Evolutionary conservation across 2,113 vertebrate species (phyloP), one percentile per base, ranked within the genome.

Genomic region (Chionomys nivalis): DNA sequence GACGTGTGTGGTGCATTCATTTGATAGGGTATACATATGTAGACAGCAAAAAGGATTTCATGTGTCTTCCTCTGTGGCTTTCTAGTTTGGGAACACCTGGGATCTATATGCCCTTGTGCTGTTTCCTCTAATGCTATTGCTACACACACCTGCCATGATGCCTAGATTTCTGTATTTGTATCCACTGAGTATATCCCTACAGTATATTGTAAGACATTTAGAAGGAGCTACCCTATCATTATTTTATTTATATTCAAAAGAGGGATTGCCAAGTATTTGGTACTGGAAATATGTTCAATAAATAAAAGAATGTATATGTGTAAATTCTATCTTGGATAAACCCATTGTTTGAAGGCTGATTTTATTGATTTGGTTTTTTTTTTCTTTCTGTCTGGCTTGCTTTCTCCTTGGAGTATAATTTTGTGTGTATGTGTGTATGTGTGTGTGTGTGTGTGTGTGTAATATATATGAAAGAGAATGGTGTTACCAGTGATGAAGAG

Each of bases 341-440:
- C 23, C 1, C 21, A 68, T 90, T 11, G 36, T 73, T 90, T 8
- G 28, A 83, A 79, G 91, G 94, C 78, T 90, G 33, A 23, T 65
- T 94, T 89, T 68, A 82, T 31, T 88, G 44, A 61, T 39, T 55
- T 75, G 79, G 0, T 58, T 75, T 47, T 42, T 21, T 36, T 12
- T 49, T 42, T 87, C 16, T 72, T 12, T 21, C 6, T 42, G 26
- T 44, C 47, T 91, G 82, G 26, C 17, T 96, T 93, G 31, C n/a
- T 79, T 96, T 90, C 83, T 96, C 70, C 26, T 90, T 39, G 33
- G 77, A 88, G 12, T 93, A 26, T 95, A 90, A 92, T 86, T 88
- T 12, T 55, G 52, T 55, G 55, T 49, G 47, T 17, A 16, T 55
- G 52, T 17, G 52, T 55, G 52, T 55, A 16, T 55, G 55, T 55